phyloP scores from a whole-genome alignment of 2,797 vertebrate genomes.

The Mormyrus proboscirostris region DNA sequence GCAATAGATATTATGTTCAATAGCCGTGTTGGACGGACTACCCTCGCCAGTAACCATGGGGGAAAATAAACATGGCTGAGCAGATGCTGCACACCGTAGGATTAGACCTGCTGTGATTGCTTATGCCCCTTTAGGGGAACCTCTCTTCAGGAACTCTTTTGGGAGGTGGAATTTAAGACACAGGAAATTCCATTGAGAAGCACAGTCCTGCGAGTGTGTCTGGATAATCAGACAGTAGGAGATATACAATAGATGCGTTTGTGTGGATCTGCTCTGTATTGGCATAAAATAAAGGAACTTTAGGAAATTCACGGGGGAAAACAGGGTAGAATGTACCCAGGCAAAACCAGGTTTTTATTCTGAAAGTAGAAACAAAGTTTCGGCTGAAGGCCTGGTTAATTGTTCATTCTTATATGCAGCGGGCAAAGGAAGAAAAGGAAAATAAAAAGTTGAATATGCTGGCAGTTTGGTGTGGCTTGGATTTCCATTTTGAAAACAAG shows the following conservation, averaged over 20 bases:
- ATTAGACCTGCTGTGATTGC: background rate
- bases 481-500: slow-evolving; percentile 12
- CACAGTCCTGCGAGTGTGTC: background rate
- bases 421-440: background rate
- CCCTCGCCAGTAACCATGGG: slow-evolving; percentile 52
- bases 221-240: background rate
- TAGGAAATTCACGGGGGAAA: background rate
- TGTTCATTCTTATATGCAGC: background rate
- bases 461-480: slow-evolving; percentile 1
- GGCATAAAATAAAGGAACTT: background rate
- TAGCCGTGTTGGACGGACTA: slow-evolving; percentile 69
- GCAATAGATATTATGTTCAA: slow-evolving; percentile 80
- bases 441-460: slow-evolving; percentile 10
- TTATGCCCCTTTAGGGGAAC: background rate
- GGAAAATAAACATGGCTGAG: slow-evolving; percentile 12
- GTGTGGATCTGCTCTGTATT: background rate
- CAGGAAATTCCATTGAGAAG: background rate
- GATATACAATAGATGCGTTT: background rate
- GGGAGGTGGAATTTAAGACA: background rate
- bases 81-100: background rate
- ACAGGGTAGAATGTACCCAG: background rate
- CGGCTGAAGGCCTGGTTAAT: background rate
- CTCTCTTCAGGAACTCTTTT: background rate
- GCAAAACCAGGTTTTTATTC: background rate
- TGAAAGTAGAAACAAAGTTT: background rate